These are phyloP conservation scores for Phalloptychus januarius DNA, from an alignment of 2,797 vertebrate species.

Conservation along the genomic window DNA sequence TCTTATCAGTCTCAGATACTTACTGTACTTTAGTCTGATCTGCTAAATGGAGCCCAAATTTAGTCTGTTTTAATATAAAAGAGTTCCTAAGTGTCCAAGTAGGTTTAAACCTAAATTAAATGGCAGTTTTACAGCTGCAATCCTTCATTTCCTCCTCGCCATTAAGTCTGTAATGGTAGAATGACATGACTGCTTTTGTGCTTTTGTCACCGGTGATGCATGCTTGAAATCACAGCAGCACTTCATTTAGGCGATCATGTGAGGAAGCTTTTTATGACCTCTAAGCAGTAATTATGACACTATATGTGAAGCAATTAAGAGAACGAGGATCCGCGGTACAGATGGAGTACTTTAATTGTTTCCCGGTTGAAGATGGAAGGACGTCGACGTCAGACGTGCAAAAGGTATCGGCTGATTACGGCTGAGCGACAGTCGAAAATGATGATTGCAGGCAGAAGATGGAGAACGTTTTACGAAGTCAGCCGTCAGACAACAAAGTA, in stretches of 20 bases:
- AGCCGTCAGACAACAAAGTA: constrained; percentile 53
- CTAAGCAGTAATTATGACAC: constrained; percentile 56
- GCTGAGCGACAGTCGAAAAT: constrained; percentile 34
- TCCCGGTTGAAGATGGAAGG: constrained; percentile 37
- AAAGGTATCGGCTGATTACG: constrained; percentile 61
- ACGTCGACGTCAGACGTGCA: constrained; percentile 26
- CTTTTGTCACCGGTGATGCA: constrained; percentile 35
- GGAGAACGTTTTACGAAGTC: constrained; percentile 29
- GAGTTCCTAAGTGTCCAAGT: constrained; percentile 7
- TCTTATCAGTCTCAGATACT: constrained; percentile 54
- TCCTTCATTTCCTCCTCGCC: neutral
- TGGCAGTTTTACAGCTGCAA: neutral
- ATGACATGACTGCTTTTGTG: constrained; percentile 7
- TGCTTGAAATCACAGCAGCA: constrained; percentile 22
- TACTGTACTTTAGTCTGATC: constrained; percentile 31
- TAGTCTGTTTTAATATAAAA: constrained; percentile 9
- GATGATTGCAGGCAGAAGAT: constrained; percentile 46
- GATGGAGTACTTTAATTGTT: constrained; percentile 58
- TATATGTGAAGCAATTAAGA: constrained; percentile 48
- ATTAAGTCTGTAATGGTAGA: constrained; percentile 35
- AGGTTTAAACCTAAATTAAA: constrained; percentile 1
- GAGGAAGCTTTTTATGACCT: constrained; percentile 41
- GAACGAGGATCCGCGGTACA: constrained; percentile 23
- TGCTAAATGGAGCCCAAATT: constrained; percentile 22
- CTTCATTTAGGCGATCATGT: constrained; percentile 28